Conservation (phyloP, 2,113 vertebrate species). For the Maccullochella peelii region DNA sequence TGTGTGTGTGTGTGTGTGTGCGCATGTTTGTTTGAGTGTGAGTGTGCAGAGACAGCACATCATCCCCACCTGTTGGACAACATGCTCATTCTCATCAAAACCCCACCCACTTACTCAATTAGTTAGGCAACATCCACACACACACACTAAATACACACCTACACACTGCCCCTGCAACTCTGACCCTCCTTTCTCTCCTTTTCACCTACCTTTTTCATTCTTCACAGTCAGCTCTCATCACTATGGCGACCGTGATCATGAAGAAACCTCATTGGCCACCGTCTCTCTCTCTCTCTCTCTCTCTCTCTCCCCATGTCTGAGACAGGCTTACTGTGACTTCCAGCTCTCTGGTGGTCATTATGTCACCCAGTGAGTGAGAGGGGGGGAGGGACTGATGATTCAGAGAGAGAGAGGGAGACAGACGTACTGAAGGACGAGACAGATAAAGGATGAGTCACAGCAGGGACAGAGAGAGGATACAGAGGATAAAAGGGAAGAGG, state of each 20-base stretch:
- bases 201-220: neutral
- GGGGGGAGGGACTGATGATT: slow-evolving; percentile 14
- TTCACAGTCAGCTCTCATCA: slow-evolving; percentile 8
- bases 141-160: neutral
- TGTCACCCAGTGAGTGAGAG: neutral
- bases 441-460: slow-evolving; percentile 38
- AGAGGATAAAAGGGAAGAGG: slow-evolving; percentile 3
- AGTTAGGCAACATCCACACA: neutral
- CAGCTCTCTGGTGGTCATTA: slow-evolving; percentile 14
- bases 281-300: neutral
- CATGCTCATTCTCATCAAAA: neutral
- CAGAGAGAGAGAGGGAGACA: neutral
- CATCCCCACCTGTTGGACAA: slow-evolving; percentile 36
- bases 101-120: neutral
- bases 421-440: neutral
- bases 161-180: neutral
- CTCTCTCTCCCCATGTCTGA: slow-evolving; percentile 1
- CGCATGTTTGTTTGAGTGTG: neutral
- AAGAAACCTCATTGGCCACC: neutral
- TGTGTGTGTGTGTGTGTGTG: slow-evolving; percentile 6
- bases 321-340: neutral
- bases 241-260: neutral
- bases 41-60: neutral
- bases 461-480: neutral
- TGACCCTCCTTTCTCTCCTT: neutral